Base-by-base conservation (phyloP, 2,888 invertebrate species). In the Oligia latruncula region DNA sequence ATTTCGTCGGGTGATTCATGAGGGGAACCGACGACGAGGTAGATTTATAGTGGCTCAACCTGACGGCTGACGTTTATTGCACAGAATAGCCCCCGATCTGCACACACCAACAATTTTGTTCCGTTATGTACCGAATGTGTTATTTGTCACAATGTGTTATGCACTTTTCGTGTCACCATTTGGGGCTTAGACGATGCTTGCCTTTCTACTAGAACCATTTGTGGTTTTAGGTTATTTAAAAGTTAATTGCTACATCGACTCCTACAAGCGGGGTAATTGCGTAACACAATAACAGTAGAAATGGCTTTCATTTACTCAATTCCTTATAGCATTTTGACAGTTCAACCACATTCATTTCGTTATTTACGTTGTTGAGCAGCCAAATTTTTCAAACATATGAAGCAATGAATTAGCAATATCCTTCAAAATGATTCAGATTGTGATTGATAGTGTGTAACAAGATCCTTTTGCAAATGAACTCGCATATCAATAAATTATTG, bases 21-120 rank as follows among this genome's bases (percentile, higher is more conserved):
- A 92, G 92, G 92, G 92, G 90, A 90, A 82, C 87, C 88, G 87
- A 86, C 90, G 89, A 91, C 92, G 90, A 90, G 90, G 91, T 93
- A 92, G 95, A 95, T 95, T 95, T 95, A 95, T 95, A 87, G 94
- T 92, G 89, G 92, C 88, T 89, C 89, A 93, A 91, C 91, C 92
- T 95, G 94, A 94, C 93, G 87, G 86, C 91, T 93, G 95, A 95
- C 94, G 92, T 94, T 94, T 95, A 95, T 95, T 94, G 95, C 92
- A 90, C 91, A 92, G 93, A 95, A 93, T 94, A 92, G 90, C 90
- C 88, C 87, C 87, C 87, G 88, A 89, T 88, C 80, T 83, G 80
- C 81, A 81, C 78, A 87, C 78, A 88, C 88, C 90, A 89, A 91
- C 91, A 89, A 92, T 90, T 92, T 91, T 90, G 89, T 89, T 88